Percentiles rank a stretch among this genome's conserved stretches.
phyloP scores from a whole-genome alignment of 2,888 invertebrate species.

The Hylaea fasciaria region DNA sequence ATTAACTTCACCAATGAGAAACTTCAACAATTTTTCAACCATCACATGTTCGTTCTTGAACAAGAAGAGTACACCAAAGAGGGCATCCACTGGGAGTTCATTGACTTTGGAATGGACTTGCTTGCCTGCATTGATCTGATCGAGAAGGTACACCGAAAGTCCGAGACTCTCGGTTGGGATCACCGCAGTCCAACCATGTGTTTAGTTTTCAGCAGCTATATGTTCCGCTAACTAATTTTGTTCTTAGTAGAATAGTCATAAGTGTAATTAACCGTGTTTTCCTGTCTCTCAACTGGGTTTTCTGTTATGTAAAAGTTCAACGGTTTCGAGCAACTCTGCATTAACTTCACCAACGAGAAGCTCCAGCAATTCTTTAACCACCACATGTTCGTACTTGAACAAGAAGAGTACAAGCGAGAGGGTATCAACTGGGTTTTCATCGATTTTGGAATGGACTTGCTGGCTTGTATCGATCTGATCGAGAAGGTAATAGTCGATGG shows the following conservation, averaged over 20 bases:
- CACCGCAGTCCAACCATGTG: conserved; percentile 48
- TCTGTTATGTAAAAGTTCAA: conserved; percentile 89
- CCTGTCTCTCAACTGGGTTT: conserved; percentile 60
- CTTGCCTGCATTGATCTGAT: conserved; percentile 99
- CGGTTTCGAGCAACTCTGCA: conserved; percentile 99
- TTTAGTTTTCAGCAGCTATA: conserved; percentile 54
- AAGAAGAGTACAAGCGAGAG: conserved; percentile 97
- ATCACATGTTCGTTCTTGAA: conserved; percentile 99
- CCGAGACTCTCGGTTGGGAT: conserved; percentile 60
- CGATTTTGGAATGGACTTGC: conserved; percentile 98
- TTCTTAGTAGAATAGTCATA: conserved; percentile 46
- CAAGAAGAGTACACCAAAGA: conserved; percentile 99
- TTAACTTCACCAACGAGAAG: conserved; percentile 99
- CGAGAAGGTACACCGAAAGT: conserved; percentile 93
- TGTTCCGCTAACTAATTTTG: conserved; percentile 60
- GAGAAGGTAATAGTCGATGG: conserved; percentile 91
- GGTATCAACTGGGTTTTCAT: conserved; percentile 98
- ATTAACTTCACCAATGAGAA: conserved; percentile 99
- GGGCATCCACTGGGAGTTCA: conserved; percentile 99
- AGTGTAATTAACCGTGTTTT: conserved; percentile 56
- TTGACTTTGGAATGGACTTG: conserved; percentile 99
- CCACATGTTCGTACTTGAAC: conserved; percentile 98
- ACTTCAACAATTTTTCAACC: conserved; percentile 99
- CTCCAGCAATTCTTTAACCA: conserved; percentile 99
- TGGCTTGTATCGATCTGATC: conserved; percentile 97